Evolutionary conservation across 2,888 invertebrate genomes (phyloP), one percentile per base, ranked within the genome.

Genomic region (Saturnia japonica): DNA sequence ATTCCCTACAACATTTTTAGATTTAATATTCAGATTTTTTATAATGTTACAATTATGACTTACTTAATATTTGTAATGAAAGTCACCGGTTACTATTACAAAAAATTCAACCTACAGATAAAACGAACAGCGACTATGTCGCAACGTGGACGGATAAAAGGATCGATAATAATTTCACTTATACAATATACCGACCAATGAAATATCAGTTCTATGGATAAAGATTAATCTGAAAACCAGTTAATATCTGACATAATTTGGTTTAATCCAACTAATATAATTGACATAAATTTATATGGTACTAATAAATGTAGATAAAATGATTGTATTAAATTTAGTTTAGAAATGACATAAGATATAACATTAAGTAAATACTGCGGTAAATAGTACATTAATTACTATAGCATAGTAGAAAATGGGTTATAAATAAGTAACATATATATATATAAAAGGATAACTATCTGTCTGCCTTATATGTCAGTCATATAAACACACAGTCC

Each of bases 171-270:
- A 66, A 75, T 73, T 75, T 75, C 69, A 72, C 71, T 71, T 69
- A 66, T 68, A 19, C n/a, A n/a, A n/a, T 68, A 62, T 68, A 62
- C 64, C 71, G 70, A 51, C 69, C 72, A 77, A 75, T 77, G 71
- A 76, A 76, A 74, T 74, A 73, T 74, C 69, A 74, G 74, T 76
- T 76, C 77, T 77, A 77, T 76, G 73, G 72, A 67, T 71, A 19
- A 64, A 72, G 75, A 76, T 77, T 74, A 68, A 77, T 76, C 73
- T 74, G 22, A 67, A 72, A 60, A 69, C 22, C 51, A 51, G 60
- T 28, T 57, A 64, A 64, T 70, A 71, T 70, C 67, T 68, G 72
- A 67, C 42, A 70, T 68, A 34, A 54, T 67, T 67, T 42, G 19
- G 51, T 70, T 67, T 66, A 43, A 66, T 54, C 42, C n/a, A 25